Base-by-base conservation (phyloP, 2,797 vertebrate genomes). In the Pelobates cultripes region DNA sequence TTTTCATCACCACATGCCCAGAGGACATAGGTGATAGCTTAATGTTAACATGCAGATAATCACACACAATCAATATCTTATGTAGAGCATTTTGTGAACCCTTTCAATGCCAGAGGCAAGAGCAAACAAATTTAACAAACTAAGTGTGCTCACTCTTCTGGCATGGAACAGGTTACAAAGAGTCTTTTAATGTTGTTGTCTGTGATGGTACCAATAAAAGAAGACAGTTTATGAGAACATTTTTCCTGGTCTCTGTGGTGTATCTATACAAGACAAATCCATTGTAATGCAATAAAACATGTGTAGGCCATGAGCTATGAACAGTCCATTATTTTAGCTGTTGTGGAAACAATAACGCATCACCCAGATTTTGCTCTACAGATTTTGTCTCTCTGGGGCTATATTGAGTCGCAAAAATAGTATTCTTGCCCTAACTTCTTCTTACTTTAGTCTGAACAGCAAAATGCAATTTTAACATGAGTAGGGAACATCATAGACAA, bases 241-340 rank as follows among this genome's bases (percentile, higher is more conserved):
- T 61, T 79, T 83, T 74, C 45, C 64, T 70, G 72, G 70, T 71
- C 76, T 83, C 81, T 7, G 72, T 75, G 69, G 72, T 79, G 72
- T 41, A 75, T 68, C 72, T 70, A 71, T 75, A 84, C 12, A 79
- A 66, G 45, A 64, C 43, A 57, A 42, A 79, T 79, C 82, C 53
- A 79, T 84, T 84, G 72, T 75, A 84, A 84, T 79, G 66, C 61
- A 84, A 84, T 79, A 79, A 84, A 71, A 61, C 55, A 53, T 70
- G 74, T 44, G 70, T 71, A 78, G 76, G 69, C 17, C 71, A 84
- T 84, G 77, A 69, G 44, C 82, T 75, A 71, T 64, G 66, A 78
- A 67, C 72, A 47, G 72, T 60, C 75, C 77, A 60, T 75, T 70
- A 75, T 66, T 63, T 74, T 70, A 44, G 67, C 41, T 78, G 45